A percentile compares a stretch with the other conserved stretches of the same genome.
These are phyloP conservation scores for Chiloscyllium punctatum DNA, from an alignment of 2,797 vertebrate species.

Conservation along the genomic window DNA sequence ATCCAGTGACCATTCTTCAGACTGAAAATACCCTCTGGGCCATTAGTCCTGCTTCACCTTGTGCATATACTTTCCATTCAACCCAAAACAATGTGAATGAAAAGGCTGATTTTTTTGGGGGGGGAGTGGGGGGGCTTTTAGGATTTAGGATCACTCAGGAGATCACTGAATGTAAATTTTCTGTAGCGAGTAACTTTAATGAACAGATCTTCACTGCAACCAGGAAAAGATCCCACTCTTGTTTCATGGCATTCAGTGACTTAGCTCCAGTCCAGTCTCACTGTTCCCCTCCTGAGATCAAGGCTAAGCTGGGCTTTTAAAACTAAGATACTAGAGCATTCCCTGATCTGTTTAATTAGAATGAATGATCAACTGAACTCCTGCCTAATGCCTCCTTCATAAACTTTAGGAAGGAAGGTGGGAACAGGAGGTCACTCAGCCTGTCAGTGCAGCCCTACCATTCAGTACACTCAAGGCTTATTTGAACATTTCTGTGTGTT, in stretches of 20 bases:
- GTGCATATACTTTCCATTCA: neutral
- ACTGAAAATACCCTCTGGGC: too few relatives aligned
- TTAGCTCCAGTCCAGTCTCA: neutral
- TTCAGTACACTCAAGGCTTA: too few relatives aligned
- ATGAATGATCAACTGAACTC: neutral
- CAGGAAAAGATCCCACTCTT: neutral
- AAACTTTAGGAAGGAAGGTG: neutral
- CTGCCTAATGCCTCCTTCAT: neutral
- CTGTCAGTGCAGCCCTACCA: too few relatives aligned
- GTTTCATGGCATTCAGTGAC: too few relatives aligned
- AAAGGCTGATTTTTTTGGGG: neutral
- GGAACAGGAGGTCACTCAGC: too few relatives aligned
- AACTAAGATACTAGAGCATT: neutral
- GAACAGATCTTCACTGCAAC: neutral
- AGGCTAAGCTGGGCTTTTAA: neutral
- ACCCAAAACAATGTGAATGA: neutral
- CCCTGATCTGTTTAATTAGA: neutral
- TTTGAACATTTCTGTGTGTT: too few relatives aligned
- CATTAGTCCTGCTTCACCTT: neutral
- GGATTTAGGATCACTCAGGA: too few relatives aligned
- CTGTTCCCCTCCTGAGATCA: too few relatives aligned
- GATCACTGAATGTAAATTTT: too few relatives aligned
- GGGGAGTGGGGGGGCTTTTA: too few relatives aligned
- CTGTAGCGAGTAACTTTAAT: too few relatives aligned
- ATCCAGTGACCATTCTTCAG: too few relatives aligned